Base-by-base conservation (phyloP, 2,113 vertebrate genomes). In the Electrona antarctica region DNA sequence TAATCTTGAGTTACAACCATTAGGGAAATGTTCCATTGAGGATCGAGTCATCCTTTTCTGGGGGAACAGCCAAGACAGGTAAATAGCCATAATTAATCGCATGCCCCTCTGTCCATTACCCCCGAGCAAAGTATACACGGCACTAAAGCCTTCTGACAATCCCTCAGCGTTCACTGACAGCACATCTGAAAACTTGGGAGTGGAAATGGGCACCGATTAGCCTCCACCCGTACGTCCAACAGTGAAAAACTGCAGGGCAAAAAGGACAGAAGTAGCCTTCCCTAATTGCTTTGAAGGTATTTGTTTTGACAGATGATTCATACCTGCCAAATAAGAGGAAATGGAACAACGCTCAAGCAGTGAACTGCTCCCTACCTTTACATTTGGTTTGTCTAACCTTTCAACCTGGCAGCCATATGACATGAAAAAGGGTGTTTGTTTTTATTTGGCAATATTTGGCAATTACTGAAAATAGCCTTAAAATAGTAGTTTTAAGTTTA, bases 261-360 rank as follows among this genome's bases (percentile, higher is more conserved):
- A 59, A 63, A 76, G 58, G 56, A 61, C 3, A 63, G 28, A 75
- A 72, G 67, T 2, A 65, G 64, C 2, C 21, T 45, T 69, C 60
- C 33, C 45, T 68, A 69, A 80, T 80, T 68, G 62, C 14, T 11
- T 2, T 7, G 7, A 58, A 41, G 68, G 64, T 72, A 71, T 81
- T 78, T 74, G 64, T 67, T 64, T 82, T 83, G 76, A 66, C 63
- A 52, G 60, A 48, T 60, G 21, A 50, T 29, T 29, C 55, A n/a
- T 56, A 57, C 50, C 47, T 74, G 82, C 67, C 60, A 82, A 74
- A 81, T 45, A 21, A 45, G 67, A 70, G 65, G 46, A 65, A 66
- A 70, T 55, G 28, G 49, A 12, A 49, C 65, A 63, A 74, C 57
- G 69, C 47, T 72, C 48, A 8, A 58, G 56, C 33, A 41, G 33